Base-by-base conservation (phyloP, 1,140 invertebrate genomes). In the Magallana angulata region DNA sequence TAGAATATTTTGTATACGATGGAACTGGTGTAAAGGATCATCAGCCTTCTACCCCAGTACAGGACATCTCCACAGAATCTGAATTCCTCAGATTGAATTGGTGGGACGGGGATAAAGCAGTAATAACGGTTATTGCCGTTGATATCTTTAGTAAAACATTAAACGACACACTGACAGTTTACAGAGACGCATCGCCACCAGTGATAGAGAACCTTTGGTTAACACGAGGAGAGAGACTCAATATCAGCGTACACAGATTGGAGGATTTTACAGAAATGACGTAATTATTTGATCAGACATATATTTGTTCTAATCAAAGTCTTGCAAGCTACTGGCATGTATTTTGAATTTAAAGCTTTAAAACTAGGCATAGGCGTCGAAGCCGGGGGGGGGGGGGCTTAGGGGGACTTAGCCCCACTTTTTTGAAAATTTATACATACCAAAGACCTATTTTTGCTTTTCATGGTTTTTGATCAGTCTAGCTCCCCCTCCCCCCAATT, bases 141-240 rank as follows among this genome's bases (percentile, higher is more conserved):
- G 88, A 89, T 18, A 58, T 86, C 11, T 59, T 89, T 7, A 48
- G 62, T 36, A 81, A 60, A 64, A 80, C 30, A 36, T 81, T 71
- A 1, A 81, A 86, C 7, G 88, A 86, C 7, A 86, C 36, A 3
- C 48, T 86, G 0, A 85, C 64, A n/a, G 82, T 87, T 1, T 89
- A 81, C 18, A n/a, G 88, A 80, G 88, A 89, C 64, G 57, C 82
- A 9, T 84, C 88, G 0, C 82, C 88, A 12, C 85, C 88, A 30
- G 36, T 89, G 1, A 84, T 89, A 84, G 82, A 86, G 14, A 71
- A 89, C 24, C 57, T 89, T 1, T 89, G 88, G 88, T 82, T 89
- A 7, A 89, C 85, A 58, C 36, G 85, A 9, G 88, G 85, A 48
- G 88, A 86, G n/a, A 71, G 85, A 58, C 16, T 86, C 11, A 87